A percentile compares a stretch with the other conserved stretches of the same genome.
phyloP scores from a whole-genome alignment of 2,888 invertebrate genomes.

The Amphipyra berbera region DNA sequence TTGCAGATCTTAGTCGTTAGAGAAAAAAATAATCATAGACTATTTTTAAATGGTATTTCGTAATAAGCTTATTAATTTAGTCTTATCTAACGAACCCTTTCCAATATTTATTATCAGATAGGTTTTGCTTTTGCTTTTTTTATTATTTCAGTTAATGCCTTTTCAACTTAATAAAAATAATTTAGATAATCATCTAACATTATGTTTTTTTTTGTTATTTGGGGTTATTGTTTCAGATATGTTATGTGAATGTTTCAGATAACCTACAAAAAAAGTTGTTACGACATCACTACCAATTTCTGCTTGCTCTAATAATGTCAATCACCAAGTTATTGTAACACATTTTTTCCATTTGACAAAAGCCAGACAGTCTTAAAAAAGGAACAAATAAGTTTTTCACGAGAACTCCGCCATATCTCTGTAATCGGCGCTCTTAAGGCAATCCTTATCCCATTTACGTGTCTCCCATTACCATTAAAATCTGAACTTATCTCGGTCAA shows the following conservation, averaged over 20 bases:
- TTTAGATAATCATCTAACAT: too few relatives aligned
- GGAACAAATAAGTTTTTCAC: constrained; percentile 42
- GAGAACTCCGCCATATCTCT: constrained; percentile 52
- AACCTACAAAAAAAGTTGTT: too few relatives aligned
- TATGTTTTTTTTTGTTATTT: too few relatives aligned
- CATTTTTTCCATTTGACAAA: constrained; percentile 38
- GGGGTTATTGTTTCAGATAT: too few relatives aligned
- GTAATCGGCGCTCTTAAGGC: constrained; percentile 61
- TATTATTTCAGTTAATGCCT: background rate
- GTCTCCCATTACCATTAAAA: constrained; percentile 74
- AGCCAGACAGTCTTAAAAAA: constrained; percentile 43
- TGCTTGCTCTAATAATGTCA: background rate
- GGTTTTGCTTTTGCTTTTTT: constrained; percentile 9
- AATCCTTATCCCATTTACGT: constrained; percentile 65
- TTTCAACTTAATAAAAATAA: background rate
- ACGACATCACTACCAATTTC: too few relatives aligned
- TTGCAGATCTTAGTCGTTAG: constrained; percentile 40
- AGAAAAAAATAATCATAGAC: constrained; percentile 36
- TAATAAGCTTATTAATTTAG: constrained; percentile 42
- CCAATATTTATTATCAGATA: constrained; percentile 20
- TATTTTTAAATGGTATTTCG: constrained; percentile 9
- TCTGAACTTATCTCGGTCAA: constrained; percentile 70
- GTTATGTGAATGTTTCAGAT: too few relatives aligned
- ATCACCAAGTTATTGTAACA: constrained; percentile 5
- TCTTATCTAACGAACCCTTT: constrained; percentile 35